Conservation (phyloP, 2,797 vertebrate species). For the Falco concolor region DNA sequence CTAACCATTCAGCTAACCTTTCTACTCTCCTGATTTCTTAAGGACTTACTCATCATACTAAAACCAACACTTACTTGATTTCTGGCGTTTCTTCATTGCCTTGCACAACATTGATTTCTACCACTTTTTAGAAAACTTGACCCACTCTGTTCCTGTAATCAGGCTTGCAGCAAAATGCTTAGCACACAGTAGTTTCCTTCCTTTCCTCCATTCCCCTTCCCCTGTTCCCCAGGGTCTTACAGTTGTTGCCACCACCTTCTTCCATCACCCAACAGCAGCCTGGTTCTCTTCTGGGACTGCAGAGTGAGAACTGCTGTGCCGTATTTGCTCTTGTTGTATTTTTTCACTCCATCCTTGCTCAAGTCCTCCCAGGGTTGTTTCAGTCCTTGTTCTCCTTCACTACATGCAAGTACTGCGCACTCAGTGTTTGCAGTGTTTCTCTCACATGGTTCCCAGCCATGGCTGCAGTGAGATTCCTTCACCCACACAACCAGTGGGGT, state of each 20-base stretch:
- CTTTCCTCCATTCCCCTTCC: not conserved
- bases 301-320: not conserved
- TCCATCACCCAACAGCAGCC: not conserved
- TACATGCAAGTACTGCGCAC: not conserved
- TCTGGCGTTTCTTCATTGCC: constrained; percentile 18
- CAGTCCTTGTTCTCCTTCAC: not conserved
- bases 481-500: not conserved
- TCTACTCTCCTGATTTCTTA: not conserved
- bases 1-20: not conserved
- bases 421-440: not conserved
- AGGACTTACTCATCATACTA: not conserved
- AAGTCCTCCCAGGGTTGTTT: not conserved
- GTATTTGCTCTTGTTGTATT: not conserved
- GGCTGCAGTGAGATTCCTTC: not conserved
- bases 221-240: not conserved
- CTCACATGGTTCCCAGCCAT: not conserved
- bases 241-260: not conserved
- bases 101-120: constrained; percentile 39
- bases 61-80: not conserved
- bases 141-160: not conserved
- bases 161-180: constrained; percentile 5
- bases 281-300: not conserved
- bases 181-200: constrained; percentile 28
- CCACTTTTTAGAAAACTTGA: not conserved
- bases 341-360: not conserved